Evolutionary conservation across 30 jellyfish, hydroid and myxozoan genomes (phyloP), one percentile per base, ranked within the genome.

Genomic region (Calvadosia cruxmelitensis): DNA sequence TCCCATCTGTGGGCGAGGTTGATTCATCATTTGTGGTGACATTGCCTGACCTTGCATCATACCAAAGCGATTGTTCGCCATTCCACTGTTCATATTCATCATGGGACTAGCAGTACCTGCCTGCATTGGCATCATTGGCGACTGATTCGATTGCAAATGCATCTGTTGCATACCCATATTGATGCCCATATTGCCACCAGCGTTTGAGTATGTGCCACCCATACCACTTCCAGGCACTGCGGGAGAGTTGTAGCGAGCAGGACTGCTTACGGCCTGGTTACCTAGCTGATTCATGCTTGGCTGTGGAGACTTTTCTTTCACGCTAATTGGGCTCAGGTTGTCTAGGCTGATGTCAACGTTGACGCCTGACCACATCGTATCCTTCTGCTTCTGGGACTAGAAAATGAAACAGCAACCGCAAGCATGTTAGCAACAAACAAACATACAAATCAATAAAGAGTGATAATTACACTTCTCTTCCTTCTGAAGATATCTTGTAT

Each of bases 261-360:
- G 27, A 27, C 64, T n/a, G 7, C n/a, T 23, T 28, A 20, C n/a
- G 29, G 27, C 31, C 1, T 70, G 80, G 3, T 65, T 69, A 5
- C 74, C 57, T 49, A 68, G 2, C 32, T 87, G 87, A 52, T 83
- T 80, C 97, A 87, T 87, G 57, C 93, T 80, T 31, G 97, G 97
- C 72, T 82, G 80, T 3, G 79, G 53, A 1, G 97, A 81, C 72
- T 87, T 87, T 29, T 74, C 84, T 34, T 79, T 81, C 27, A 81
- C 1, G 0, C 84, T 66, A 29, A 83, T 74, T 0, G 97, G 97
- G 27, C 89, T 80, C 3, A 87, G 78, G n/a, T 80, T 75, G 67
- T 87, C 97, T 5, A 87, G 73, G 49, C 94, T 87, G 73, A 87
- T 87, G 53, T 87, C 94, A 34, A 87, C 83, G 33, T 42, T 42